phyloP scores from a whole-genome alignment of 37 sponge, comb jelly and placozoan species.

The Crambe crambe region DNA sequence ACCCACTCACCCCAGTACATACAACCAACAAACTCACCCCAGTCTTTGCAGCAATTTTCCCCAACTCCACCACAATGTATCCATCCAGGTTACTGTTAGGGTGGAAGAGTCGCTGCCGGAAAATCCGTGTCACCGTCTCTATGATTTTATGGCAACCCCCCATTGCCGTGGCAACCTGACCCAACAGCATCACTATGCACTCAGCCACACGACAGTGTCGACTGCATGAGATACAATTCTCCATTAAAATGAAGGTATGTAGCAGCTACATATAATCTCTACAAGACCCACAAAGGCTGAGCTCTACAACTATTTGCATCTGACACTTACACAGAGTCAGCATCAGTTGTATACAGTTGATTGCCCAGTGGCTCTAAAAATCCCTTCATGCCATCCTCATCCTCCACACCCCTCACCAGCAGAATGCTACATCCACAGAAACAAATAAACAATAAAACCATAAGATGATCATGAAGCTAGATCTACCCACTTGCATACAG shows the following conservation, averaged over 20 bases:
- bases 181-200: constrained; percentile 60
- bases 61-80: constrained; percentile 48
- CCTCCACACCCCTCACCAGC: constrained; percentile 4
- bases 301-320: no score
- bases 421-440: constrained; percentile 8
- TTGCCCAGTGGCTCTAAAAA: constrained; percentile 64
- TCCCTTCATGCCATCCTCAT: constrained; percentile 30
- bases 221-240: background rate
- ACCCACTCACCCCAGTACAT: background rate
- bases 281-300: no score
- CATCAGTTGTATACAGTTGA: constrained; percentile 57
- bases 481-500: constrained; percentile 32
- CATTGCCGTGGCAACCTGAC: constrained; percentile 44
- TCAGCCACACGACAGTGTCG: constrained; percentile 17
- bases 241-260: no score
- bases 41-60: constrained; percentile 55
- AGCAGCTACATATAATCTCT: no score
- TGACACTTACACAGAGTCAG: background rate
- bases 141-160: constrained; percentile 14
- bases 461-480: background rate
- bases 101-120: constrained; percentile 64
- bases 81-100: constrained; percentile 49
- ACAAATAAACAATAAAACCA: background rate
- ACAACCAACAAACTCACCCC: constrained; percentile 21
- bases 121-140: constrained; percentile 20